Evolutionary conservation across 2,113 vertebrate genomes (phyloP).

Genomic region (Erythrolamprus reginae): DNA sequence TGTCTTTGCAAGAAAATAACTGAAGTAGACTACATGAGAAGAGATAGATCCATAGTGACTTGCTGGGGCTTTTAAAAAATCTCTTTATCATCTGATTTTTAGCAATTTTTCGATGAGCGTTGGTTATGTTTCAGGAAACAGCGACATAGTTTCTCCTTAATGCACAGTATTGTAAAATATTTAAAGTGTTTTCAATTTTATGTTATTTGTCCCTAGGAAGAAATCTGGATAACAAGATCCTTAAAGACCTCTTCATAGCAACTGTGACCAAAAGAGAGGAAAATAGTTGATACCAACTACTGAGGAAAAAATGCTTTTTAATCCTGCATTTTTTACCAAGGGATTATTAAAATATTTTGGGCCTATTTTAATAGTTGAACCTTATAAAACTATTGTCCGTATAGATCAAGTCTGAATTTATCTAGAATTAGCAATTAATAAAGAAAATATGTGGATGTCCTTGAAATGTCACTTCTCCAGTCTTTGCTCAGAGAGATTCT

Average conservation of each 20-base stretch:
- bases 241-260: conserved; percentile 79
- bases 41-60: background rate
- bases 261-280: conserved; percentile 57
- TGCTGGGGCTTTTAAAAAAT: background rate
- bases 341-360: background rate
- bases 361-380: background rate
- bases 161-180: background rate
- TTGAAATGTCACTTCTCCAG: background rate
- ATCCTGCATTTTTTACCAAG: conserved; percentile 17
- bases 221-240: conserved; percentile 83
- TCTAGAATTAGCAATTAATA: background rate
- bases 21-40: background rate
- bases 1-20: background rate
- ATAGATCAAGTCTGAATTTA: background rate
- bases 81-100: background rate
- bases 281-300: conserved; percentile 35
- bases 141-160: background rate
- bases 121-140: background rate
- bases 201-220: conserved; percentile 75
- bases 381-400: background rate
- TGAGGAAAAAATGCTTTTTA: conserved; percentile 29
- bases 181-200: conserved; percentile 17
- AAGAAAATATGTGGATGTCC: background rate
- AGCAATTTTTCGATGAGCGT: background rate
- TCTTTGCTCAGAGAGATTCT: background rate